These are phyloP conservation scores for Myanophis thanlyinensis DNA, from an alignment of 2,113 vertebrate genomes.

Conservation along the genomic window DNA sequence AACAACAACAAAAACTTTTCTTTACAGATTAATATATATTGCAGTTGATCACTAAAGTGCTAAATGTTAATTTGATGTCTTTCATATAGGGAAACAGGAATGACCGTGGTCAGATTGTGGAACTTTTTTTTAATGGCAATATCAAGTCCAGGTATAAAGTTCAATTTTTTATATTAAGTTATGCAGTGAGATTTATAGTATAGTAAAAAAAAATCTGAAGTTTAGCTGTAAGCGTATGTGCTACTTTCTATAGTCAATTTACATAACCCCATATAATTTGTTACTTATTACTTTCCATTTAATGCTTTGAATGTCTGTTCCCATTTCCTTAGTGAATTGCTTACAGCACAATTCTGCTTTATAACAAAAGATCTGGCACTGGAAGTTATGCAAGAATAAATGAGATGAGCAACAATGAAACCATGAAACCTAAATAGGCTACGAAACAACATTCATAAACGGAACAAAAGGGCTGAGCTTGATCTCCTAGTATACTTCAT, in stretches of 20 bases:
- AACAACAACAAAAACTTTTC: too few species aligned
- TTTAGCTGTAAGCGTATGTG: neutral
- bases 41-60: neutral
- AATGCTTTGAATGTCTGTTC: slow-evolving; percentile 20
- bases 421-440: slow-evolving; percentile 9
- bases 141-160: neutral
- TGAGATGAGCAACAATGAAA: neutral
- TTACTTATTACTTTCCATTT: slow-evolving; percentile 1
- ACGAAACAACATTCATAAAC: neutral
- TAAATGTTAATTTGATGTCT: neutral
- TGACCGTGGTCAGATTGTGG: too few species aligned
- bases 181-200: neutral
- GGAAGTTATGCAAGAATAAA: neutral
- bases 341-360: neutral
- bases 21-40: neutral
- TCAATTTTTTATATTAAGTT: neutral
- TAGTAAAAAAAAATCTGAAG: neutral
- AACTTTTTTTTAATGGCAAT: neutral
- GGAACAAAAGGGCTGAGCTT: neutral
- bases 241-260: slow-evolving; percentile 1
- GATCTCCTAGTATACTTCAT: neutral
- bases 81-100: too few species aligned
- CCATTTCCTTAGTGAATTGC: slow-evolving; percentile 1
- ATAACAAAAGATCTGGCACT: neutral
- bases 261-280: slow-evolving; percentile 23